These are phyloP conservation scores for Dugesia japonica DNA, from an alignment of 2,888 invertebrate genomes.

Conservation along the genomic window DNA sequence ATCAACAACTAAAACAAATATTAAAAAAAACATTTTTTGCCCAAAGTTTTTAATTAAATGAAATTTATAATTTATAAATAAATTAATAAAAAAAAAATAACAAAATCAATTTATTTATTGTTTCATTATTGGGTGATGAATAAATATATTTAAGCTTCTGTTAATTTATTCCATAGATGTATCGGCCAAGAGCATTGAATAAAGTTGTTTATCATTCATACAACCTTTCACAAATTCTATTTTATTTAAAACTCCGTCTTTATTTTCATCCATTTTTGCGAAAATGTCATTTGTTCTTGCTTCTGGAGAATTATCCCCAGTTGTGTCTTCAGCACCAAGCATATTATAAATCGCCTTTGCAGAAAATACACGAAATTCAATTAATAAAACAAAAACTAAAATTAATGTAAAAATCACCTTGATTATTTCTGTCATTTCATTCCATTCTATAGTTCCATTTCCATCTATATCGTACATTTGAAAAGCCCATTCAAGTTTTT, in stretches of 20 bases:
- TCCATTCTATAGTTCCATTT: slow-evolving; percentile 47
- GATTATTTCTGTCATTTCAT: slow-evolving; percentile 48
- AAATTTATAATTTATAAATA: too few relatives aligned
- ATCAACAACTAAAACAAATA: too few relatives aligned
- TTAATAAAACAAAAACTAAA: too few relatives aligned
- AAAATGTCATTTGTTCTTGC: slow-evolving; percentile 95
- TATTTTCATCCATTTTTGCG: slow-evolving; percentile 97
- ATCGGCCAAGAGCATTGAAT: slow-evolving; percentile 35
- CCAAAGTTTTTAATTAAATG: too few relatives aligned
- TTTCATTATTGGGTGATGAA: too few relatives aligned
- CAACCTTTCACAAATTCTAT: slow-evolving; percentile 94
- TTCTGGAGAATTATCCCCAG: slow-evolving; percentile 63
- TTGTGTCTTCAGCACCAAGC: slow-evolving; percentile 56
- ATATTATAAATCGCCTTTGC: slow-evolving; percentile 94
- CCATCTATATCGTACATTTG: slow-evolving; percentile 48
- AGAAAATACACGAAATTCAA: slow-evolving; percentile 21
- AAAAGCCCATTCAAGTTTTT: slow-evolving; percentile 48
- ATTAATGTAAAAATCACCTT: slow-evolving; percentile 40
- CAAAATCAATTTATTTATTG: too few relatives aligned
- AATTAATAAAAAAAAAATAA: too few relatives aligned
- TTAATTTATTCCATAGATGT: slow-evolving; percentile 20
- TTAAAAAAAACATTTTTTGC: too few relatives aligned
- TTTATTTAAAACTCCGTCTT: slow-evolving; percentile 88
- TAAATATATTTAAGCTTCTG: too few relatives aligned
- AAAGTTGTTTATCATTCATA: slow-evolving; percentile 76